Evolutionary conservation across 2,113 vertebrate species (phyloP).

Genomic region (Petroica traversi): DNA sequence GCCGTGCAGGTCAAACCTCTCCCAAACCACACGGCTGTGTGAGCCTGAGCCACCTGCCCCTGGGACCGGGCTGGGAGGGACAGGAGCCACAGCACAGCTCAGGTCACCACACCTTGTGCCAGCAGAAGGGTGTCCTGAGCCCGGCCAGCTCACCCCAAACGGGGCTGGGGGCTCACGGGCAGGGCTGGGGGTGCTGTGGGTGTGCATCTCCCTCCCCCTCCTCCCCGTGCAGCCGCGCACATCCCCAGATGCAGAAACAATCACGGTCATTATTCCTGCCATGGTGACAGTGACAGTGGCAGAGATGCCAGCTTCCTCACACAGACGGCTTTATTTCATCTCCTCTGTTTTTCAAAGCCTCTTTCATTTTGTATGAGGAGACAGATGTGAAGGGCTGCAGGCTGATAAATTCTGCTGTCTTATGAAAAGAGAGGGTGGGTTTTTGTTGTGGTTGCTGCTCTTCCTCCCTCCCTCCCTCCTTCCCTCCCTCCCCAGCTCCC

Average conservation of each 20-base stretch:
- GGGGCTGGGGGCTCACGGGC: not conserved
- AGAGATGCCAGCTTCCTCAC: constrained; percentile 54
- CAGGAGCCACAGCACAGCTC: not conserved
- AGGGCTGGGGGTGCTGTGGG: not conserved
- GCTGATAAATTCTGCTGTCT: constrained; percentile 69
- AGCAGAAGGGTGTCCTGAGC: rapidly evolving
- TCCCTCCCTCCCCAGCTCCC: not conserved
- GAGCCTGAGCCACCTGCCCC: not conserved
- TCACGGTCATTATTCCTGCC: constrained; percentile 52
- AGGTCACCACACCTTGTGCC: rapidly evolving
- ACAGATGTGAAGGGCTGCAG: constrained; percentile 75
- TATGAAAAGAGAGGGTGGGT: constrained; percentile 65
- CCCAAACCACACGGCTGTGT: not conserved
- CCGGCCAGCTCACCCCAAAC: not conserved
- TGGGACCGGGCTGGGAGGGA: not conserved
- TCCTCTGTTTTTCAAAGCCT: constrained; percentile 71
- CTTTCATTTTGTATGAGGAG: constrained; percentile 73
- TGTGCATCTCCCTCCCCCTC: not conserved
- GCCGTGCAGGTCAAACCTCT: not conserved
- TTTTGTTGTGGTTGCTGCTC: constrained; percentile 55
- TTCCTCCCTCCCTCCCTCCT: constrained; percentile 2
- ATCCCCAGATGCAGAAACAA: constrained; percentile 40
- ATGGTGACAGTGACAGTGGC: constrained; percentile 62
- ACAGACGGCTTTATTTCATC: constrained; percentile 69
- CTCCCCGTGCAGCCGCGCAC: not conserved